Percentiles rank a stretch among this genome's conserved stretches.
phyloP scores from a whole-genome alignment of 2,113 vertebrate species.

The Scartelaos histophorus region DNA sequence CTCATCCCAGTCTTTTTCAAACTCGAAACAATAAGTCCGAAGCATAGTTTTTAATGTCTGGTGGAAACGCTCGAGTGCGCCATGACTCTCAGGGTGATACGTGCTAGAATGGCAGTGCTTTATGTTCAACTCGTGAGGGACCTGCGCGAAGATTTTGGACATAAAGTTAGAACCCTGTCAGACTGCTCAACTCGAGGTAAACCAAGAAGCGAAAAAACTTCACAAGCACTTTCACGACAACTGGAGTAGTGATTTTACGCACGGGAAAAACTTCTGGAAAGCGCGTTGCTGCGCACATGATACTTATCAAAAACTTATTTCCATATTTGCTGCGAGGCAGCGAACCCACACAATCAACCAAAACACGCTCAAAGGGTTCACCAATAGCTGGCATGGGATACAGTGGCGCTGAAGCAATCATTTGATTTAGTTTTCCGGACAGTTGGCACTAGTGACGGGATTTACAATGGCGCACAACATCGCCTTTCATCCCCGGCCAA shows the following conservation, averaged over 20 bases:
- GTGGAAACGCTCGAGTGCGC: no score
- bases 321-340: background rate
- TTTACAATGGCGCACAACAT: no score
- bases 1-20: no score
- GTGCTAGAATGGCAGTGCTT: no score
- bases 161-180: no score
- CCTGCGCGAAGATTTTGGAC: no score
- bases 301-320: background rate
- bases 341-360: background rate
- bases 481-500: background rate
- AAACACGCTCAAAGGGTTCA: background rate
- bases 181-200: no score
- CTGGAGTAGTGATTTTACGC: background rate
- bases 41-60: no score
- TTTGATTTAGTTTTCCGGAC: background rate
- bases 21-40: no score
- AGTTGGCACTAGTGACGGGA: background rate
- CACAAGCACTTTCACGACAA: background rate
- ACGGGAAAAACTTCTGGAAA: background rate
- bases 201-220: no score
- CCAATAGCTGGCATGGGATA: background rate
- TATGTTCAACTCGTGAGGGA: no score
- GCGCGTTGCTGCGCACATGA: background rate
- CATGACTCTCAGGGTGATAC: no score
- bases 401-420: background rate